Percentiles rank a stretch among this genome's conserved stretches.
These are phyloP conservation scores for Clistopyga incitator DNA, from an alignment of 2,888 invertebrate genomes.

Conservation along the genomic window DNA sequence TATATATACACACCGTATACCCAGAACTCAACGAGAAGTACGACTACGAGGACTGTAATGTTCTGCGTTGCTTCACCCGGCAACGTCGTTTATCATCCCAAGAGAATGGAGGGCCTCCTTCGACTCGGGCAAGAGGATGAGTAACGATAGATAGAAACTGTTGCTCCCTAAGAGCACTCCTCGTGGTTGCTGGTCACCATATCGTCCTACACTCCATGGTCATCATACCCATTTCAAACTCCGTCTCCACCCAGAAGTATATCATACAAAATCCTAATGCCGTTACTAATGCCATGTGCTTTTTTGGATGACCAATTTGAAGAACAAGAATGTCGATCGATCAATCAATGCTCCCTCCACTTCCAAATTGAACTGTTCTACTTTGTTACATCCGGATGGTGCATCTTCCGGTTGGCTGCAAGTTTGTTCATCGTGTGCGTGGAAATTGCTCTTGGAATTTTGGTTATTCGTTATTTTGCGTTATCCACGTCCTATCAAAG, in stretches of 20 bases:
- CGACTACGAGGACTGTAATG: conserved; percentile 74
- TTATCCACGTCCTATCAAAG: background rate
- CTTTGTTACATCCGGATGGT: background rate
- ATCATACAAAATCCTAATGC: background rate
- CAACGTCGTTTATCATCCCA: conserved; percentile 75
- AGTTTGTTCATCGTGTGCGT: background rate
- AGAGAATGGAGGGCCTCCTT: conserved; percentile 70
- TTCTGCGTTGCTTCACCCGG: conserved; percentile 73
- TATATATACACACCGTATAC: conserved; percentile 21
- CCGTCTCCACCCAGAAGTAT: conserved; percentile 11
- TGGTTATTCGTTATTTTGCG: background rate
- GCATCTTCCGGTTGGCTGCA: background rate
- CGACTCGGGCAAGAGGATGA: conserved; percentile 65
- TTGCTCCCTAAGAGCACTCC: conserved; percentile 69
- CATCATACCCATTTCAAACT: conserved; percentile 19
- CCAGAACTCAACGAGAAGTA: conserved; percentile 56
- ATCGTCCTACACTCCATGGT: conserved; percentile 7
- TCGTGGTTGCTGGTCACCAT: conserved; percentile 26
- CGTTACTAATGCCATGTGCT: background rate
- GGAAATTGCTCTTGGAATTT: background rate
- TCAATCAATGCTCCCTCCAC: background rate
- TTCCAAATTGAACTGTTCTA: background rate
- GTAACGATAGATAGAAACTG: conserved; percentile 74
- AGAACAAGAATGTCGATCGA: too few relatives aligned
- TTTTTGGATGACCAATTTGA: background rate